These are phyloP conservation scores for Apus apus DNA, from an alignment of 2,113 vertebrate species.

Conservation along the genomic window DNA sequence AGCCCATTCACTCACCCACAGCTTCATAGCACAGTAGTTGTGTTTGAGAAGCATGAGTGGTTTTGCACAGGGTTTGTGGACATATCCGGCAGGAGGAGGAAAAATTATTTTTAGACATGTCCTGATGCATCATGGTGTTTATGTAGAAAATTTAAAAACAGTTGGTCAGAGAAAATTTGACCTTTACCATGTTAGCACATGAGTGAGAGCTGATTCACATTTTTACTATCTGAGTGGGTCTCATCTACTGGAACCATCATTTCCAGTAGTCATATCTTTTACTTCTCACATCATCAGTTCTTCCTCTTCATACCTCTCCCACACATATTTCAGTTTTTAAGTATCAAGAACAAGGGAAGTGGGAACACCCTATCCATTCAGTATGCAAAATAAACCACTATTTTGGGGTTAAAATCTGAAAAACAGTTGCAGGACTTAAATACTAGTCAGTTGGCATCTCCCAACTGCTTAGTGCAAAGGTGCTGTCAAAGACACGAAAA, in stretches of 20 bases:
- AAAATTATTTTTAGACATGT: constrained; percentile 28
- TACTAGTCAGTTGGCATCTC: not conserved
- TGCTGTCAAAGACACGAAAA: not conserved
- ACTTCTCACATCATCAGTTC: constrained; percentile 14
- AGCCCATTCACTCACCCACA: not conserved
- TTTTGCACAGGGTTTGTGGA: constrained; percentile 56
- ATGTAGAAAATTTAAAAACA: constrained; percentile 46
- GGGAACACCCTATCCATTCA: not conserved
- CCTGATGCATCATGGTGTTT: constrained; percentile 59
- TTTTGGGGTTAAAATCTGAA: not conserved
- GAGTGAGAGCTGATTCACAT: constrained; percentile 47
- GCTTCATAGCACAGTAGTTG: not conserved
- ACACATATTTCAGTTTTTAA: not conserved
- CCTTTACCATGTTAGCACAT: constrained; percentile 25
- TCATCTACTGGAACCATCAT: constrained; percentile 38
- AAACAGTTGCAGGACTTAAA: not conserved
- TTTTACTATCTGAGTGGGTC: constrained; percentile 51
- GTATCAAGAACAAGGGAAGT: not conserved
- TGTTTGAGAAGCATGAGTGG: not conserved
- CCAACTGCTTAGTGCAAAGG: not conserved
- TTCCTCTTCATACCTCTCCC: constrained; percentile 5
- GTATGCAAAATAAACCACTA: not conserved
- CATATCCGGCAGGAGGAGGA: not conserved
- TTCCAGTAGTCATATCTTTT: constrained; percentile 17
- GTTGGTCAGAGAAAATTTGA: constrained; percentile 40